A percentile compares a stretch with the other conserved stretches of the same genome.
These are phyloP conservation scores for Clarias gariepinus DNA, from an alignment of 2,113 vertebrate species.

Conservation along the genomic window DNA sequence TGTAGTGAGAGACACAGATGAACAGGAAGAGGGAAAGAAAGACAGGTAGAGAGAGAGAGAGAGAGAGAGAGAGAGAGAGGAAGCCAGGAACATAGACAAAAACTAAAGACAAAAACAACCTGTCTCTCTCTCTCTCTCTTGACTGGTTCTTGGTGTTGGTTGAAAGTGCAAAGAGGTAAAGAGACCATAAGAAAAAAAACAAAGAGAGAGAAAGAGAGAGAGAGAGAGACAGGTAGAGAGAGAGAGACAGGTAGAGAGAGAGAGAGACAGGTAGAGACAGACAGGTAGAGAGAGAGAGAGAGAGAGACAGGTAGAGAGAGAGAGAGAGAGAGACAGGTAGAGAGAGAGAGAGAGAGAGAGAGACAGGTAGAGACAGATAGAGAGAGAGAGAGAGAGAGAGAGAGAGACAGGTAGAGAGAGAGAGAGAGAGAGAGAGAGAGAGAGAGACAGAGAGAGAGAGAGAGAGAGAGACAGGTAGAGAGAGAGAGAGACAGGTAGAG, in stretches of 20 bases:
- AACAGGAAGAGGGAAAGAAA: not conserved
- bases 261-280: not conserved
- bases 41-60: constrained; percentile 11
- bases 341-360: not conserved
- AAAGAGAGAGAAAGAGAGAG: not conserved
- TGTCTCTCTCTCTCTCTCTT: too few species aligned
- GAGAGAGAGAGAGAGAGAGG: constrained; percentile 36
- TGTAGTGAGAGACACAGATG: not conserved
- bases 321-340: not conserved
- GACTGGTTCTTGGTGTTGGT: not conserved
- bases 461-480: not conserved
- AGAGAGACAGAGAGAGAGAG: not conserved
- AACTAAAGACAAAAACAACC: not conserved
- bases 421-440: not conserved
- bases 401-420: not conserved
- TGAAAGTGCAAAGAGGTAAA: not conserved
- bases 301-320: too few species aligned
- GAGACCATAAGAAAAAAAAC: not conserved
- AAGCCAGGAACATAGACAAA: constrained; percentile 33
- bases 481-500: not conserved
- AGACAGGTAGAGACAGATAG: too few species aligned
- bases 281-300: not conserved
- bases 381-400: not conserved
- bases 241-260: not conserved
- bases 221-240: not conserved